These are phyloP conservation scores for Eulemur mongoz DNA, from an alignment of 2,797 vertebrate species.

Conservation along the genomic window DNA sequence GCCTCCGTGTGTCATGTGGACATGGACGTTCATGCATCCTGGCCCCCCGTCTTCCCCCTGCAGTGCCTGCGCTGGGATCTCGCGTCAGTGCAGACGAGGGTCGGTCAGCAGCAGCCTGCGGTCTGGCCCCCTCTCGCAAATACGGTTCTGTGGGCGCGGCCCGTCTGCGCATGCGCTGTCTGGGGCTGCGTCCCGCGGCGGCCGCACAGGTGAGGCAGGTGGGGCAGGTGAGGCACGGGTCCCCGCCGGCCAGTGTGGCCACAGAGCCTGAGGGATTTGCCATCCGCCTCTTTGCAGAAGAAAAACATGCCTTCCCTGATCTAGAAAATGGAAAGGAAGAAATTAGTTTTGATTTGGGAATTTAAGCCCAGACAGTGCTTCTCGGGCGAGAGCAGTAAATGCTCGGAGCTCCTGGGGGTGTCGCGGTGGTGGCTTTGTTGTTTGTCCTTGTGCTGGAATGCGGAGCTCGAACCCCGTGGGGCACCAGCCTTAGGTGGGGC, in stretches of 20 bases:
- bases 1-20: accelerated
- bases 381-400: accelerated
- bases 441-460: not conserved
- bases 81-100: no score
- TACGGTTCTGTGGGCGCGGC: not conserved
- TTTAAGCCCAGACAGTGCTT: accelerated
- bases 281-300: not conserved
- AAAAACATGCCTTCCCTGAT: accelerated
- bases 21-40: accelerated
- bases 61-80: no score
- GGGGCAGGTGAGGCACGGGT: not conserved
- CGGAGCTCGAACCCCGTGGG: accelerated
- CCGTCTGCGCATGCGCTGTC: accelerated
- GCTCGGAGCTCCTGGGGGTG: not conserved
- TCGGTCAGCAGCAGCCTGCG: not conserved
- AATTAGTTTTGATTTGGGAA: not conserved
- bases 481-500: not conserved
- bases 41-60: not conserved
- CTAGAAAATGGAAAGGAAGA: not conserved
- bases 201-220: not conserved
- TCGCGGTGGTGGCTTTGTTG: no score
- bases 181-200: accelerated
- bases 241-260: not conserved
- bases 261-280: not conserved
- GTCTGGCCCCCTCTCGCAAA: not conserved